These are phyloP conservation scores for Microplitis demolitor DNA, from an alignment of 1,140 invertebrate species.

Conservation along the genomic window DNA sequence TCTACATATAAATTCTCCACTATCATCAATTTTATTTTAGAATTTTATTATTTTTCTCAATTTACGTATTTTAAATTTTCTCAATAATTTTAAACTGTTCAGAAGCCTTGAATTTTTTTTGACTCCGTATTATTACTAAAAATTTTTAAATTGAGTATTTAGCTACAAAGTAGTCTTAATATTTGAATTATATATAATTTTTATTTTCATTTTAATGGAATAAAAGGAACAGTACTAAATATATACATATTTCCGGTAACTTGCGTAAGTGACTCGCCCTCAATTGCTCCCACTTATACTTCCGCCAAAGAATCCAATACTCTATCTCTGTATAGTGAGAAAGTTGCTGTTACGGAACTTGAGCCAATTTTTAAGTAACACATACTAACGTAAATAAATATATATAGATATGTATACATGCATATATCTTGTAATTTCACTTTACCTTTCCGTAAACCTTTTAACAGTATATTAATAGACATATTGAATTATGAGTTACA, in stretches of 20 bases:
- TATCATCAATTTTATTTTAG: too few relatives aligned
- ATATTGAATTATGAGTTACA: not conserved
- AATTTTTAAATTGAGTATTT: too few relatives aligned
- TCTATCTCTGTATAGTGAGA: slow-evolving; percentile 21
- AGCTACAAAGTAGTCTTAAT: too few relatives aligned
- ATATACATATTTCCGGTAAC: slow-evolving; percentile 22
- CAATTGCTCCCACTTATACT: slow-evolving; percentile 16
- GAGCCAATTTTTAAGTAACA: slow-evolving; percentile 22
- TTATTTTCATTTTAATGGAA: too few relatives aligned
- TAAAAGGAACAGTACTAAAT: not conserved
- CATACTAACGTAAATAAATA: not conserved
- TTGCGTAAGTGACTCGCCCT: slow-evolving; percentile 26
- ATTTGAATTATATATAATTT: too few relatives aligned
- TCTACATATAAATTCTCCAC: not conserved
- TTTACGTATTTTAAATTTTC: too few relatives aligned
- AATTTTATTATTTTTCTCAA: too few relatives aligned
- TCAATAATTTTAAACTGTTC: too few relatives aligned
- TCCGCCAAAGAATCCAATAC: slow-evolving; percentile 34
- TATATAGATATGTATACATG: not conserved
- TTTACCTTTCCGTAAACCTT: not conserved
- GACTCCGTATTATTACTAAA: too few relatives aligned
- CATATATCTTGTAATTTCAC: slow-evolving; percentile 13
- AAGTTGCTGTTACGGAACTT: slow-evolving; percentile 25
- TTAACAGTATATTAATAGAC: not conserved
- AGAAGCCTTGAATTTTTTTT: too few relatives aligned